Evolutionary conservation across 2,113 vertebrate species (phyloP).

Genomic region (Scytalopus superciliaris): DNA sequence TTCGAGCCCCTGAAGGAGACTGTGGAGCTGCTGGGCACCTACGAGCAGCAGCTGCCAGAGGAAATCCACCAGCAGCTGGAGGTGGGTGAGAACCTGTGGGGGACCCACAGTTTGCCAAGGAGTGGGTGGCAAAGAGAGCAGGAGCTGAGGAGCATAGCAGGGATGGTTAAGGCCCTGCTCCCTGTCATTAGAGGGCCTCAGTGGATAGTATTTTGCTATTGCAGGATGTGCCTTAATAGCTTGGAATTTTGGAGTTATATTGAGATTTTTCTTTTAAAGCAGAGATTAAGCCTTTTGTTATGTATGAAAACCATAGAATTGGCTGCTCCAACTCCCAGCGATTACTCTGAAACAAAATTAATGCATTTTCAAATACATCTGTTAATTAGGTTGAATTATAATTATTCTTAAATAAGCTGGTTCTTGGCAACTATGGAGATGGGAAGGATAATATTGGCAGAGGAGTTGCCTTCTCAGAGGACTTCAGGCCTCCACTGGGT

Average conservation of each 20-base stretch:
- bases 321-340: neutral
- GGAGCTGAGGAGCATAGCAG: neutral
- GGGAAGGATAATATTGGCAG: neutral
- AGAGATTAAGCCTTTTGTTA: conserved; percentile 56
- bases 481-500: neutral
- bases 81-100: conserved; percentile 68
- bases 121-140: neutral
- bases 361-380: conserved; percentile 40
- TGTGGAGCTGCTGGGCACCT: conserved; percentile 84
- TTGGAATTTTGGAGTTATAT: neutral
- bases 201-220: neutral
- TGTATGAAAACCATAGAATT: conserved; percentile 39
- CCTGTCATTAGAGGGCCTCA: conserved; percentile 33
- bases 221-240: neutral
- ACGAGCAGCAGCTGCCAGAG: conserved; percentile 87
- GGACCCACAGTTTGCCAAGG: neutral
- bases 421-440: conserved; percentile 30
- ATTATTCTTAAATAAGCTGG: conserved; percentile 51
- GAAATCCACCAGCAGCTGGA: conserved; percentile 85
- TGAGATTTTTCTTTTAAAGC: conserved; percentile 42
- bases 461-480: neutral
- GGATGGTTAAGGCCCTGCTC: neutral
- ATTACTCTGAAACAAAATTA: conserved; percentile 29
- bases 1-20: conserved; percentile 92
- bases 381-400: conserved; percentile 53